Evolutionary conservation across 2,888 invertebrate genomes (phyloP).

Genomic region (Eristalis tenax): DNA sequence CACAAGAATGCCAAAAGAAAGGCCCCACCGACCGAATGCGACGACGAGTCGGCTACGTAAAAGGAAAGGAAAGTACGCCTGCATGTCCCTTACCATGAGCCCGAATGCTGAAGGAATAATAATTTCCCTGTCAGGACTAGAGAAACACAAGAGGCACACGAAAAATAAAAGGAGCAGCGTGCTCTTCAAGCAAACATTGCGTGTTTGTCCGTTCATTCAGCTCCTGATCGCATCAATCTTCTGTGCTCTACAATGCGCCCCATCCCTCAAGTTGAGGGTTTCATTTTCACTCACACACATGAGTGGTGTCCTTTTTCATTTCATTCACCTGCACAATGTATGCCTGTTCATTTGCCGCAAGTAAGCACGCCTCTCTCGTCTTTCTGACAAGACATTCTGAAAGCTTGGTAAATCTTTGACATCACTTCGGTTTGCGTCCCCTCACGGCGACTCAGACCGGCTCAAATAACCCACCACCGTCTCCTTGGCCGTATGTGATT

Average conservation of each 20-base stretch:
- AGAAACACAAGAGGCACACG: slow-evolving; percentile 6
- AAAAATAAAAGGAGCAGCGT: slow-evolving; percentile 48
- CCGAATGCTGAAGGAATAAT: slow-evolving; percentile 55
- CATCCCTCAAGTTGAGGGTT: neutral
- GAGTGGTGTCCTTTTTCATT: slow-evolving; percentile 33
- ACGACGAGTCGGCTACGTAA: neutral
- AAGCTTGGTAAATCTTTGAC: slow-evolving; percentile 54
- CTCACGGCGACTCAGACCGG: slow-evolving; percentile 4
- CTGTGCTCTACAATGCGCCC: slow-evolving; percentile 1
- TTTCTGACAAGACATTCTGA: slow-evolving; percentile 40
- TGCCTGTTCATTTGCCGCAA: neutral
- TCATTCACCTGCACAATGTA: slow-evolving; percentile 49
- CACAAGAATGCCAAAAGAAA: slow-evolving; percentile 51
- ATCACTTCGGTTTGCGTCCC: slow-evolving; percentile 8
- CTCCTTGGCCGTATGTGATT: slow-evolving; percentile 39
- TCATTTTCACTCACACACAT: neutral
- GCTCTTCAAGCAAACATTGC: slow-evolving; percentile 59
- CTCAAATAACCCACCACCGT: slow-evolving; percentile 4
- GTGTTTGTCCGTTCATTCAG: slow-evolving; percentile 70
- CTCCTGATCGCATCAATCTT: slow-evolving; percentile 70
- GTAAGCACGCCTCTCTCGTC: slow-evolving; percentile 15
- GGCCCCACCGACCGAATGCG: neutral
- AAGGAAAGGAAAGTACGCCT: slow-evolving; percentile 18
- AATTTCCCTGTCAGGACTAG: slow-evolving; percentile 50
- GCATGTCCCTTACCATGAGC: slow-evolving; percentile 54